Percentiles rank a stretch among this genome's conserved stretches.
These are phyloP conservation scores for Carposina sasakii DNA, from an alignment of 1,140 invertebrate species.

Conservation along the genomic window DNA sequence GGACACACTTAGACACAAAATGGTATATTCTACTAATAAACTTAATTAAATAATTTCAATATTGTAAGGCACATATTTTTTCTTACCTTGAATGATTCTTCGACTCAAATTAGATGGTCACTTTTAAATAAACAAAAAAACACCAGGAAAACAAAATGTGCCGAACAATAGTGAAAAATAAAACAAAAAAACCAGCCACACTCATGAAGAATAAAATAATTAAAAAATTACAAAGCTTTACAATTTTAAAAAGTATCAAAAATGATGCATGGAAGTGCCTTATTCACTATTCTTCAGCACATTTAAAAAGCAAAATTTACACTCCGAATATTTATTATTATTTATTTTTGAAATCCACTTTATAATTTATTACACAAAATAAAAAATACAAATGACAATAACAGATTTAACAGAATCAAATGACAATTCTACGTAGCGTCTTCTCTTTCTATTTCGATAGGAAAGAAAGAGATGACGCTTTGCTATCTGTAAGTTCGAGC, in stretches of 20 bases:
- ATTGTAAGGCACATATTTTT: conserved; percentile 43
- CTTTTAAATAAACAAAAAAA: conserved; percentile 18
- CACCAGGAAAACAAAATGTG: conserved; percentile 70
- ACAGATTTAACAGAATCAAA: too few species aligned
- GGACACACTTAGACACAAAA: too few species aligned
- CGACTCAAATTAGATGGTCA: conserved; percentile 13
- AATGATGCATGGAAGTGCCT: conserved; percentile 66
- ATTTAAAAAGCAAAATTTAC: conserved; percentile 41
- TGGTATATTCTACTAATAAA: too few species aligned
- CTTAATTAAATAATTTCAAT: conserved; percentile 10
- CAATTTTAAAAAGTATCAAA: conserved; percentile 33
- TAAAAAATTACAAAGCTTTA: conserved; percentile 16
- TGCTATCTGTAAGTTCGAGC: too few species aligned
- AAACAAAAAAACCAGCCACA: conserved; percentile 32
- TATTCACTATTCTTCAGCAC: conserved; percentile 74
- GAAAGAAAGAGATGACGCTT: too few species aligned
- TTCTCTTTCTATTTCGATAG: too few species aligned
- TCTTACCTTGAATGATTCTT: conserved; percentile 36
- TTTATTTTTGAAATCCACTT: conserved; percentile 19
- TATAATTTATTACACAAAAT: conserved; percentile 35
- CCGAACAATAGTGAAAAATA: conserved; percentile 85
- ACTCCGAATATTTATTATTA: too few species aligned
- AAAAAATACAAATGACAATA: conserved; percentile 13
- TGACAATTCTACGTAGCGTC: too few species aligned
- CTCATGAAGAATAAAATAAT: conserved; percentile 15